These are phyloP conservation scores for Dipodomys stephensi DNA, from an alignment of 2,113 vertebrate genomes.

Conservation along the genomic window DNA sequence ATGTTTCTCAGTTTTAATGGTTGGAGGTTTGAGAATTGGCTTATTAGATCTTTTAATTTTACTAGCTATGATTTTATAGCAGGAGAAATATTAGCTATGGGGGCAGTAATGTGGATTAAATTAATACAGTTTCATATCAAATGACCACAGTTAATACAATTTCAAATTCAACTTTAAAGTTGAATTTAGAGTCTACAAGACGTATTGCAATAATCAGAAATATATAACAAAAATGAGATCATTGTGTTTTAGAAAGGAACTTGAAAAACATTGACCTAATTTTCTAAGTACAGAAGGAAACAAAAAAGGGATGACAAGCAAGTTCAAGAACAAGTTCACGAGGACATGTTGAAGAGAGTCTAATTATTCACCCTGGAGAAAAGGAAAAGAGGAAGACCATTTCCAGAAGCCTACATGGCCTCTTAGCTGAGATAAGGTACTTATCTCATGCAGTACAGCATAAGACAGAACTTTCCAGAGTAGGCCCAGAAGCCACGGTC, in stretches of 20 bases:
- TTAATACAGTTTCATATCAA: slow-evolving; percentile 73
- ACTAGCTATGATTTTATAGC: slow-evolving; percentile 73
- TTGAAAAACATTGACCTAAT: slow-evolving; percentile 40
- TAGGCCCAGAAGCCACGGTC: not conserved
- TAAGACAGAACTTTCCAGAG: not conserved
- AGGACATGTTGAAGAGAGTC: slow-evolving; percentile 44
- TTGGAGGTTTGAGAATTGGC: slow-evolving; percentile 55
- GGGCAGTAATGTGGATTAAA: slow-evolving; percentile 73
- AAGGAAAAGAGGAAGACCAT: not conserved
- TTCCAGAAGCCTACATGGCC: not conserved
- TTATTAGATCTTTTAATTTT: slow-evolving; percentile 77
- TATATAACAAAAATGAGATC: slow-evolving; percentile 63
- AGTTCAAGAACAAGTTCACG: slow-evolving; percentile 42
- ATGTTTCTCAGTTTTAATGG: slow-evolving; percentile 55
- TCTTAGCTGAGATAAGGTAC: slow-evolving; percentile 25
- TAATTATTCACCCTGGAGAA: not conserved
- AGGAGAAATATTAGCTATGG: slow-evolving; percentile 74
- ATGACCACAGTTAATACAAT: slow-evolving; percentile 68
- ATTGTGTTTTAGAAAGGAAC: slow-evolving; percentile 52
- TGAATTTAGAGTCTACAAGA: slow-evolving; percentile 58
- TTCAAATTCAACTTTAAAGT: slow-evolving; percentile 70
- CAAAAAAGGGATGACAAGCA: slow-evolving; percentile 2
- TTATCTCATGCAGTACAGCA: not conserved
- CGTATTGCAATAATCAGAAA: slow-evolving; percentile 63
- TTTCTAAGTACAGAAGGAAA: slow-evolving; percentile 58